Base-by-base conservation (phyloP, 37 sponge, comb jelly and placozoan species). In the Spongilla lacustris region DNA sequence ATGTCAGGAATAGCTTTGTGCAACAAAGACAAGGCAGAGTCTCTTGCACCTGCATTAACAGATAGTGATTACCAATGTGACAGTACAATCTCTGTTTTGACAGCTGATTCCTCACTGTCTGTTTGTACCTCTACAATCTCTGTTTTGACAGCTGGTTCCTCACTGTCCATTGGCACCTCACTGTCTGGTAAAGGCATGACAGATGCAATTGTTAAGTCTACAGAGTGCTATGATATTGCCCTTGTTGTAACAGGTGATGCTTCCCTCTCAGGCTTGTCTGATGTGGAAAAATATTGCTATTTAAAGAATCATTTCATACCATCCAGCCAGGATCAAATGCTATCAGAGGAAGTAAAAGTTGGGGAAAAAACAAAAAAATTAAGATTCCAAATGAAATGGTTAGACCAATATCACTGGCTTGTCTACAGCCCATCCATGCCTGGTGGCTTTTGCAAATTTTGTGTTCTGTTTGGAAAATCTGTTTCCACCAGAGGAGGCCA, bases 371-470 rank as follows among this genome's bases (percentile, higher is more conserved):
- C 73, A 58, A 58, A 58, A 58, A 58, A 19, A 58, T 58, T 58
- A 58, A 58, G 58, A 58, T 58, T 58, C 58, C 30, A 72, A 72
- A 34, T 34, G 30, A 33, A 72, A 34, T 9, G 73, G 73, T 33
- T 72, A 34, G 73, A 33, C 30, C 30, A 72, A 33, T 72, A 72
- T 72, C 73, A 30, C 30, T 30, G 73, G 31, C 73, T 34, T 34
- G 73, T 72, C 21, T 72, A 72, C 32, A 34, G 31, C 32, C 73
- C 73, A 34, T 72, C 73, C 17, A 72, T 34, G 32, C 30, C 30
- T 34, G 73, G 73, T 72, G 73, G 73, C 73, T 72, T 72, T 72
- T 72, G 73, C 21, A 72, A 72, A 72, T 72, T 34, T 72, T 72
- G 73, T 72, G 73, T 72, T 34, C 32, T 72, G 73, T 72, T 72